Base-by-base conservation (phyloP, 2,113 vertebrate genomes). In the Thermophis baileyi region DNA sequence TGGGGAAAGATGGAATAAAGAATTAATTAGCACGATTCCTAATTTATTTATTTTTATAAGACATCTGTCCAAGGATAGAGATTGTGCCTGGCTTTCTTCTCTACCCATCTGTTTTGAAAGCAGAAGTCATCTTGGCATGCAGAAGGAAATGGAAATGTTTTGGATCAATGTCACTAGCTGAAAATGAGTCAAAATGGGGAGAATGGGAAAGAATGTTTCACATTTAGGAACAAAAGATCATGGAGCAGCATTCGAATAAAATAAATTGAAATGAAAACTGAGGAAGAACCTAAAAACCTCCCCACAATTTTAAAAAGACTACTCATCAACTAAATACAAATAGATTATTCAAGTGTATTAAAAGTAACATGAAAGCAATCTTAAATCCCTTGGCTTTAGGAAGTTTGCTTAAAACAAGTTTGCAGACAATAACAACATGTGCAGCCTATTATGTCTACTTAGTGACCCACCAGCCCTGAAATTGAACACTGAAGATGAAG, bases 11-110 rank as follows among this genome's bases (percentile, higher is more conserved):
- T 81, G n/a, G 50, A 50, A 50, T 89, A 25, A 30, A 85, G 0
- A 0, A 30, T 94, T 91, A 89, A 86, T 85, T 0, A 0, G 87
- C 88, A 30, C 22, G 27, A 92, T 95, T 91, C 47, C 1, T 91
- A 8, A n/a, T 95, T 94, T 93, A 3, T 22, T 35, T 69, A 69
- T 69, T n/a, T 88, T 44, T 9, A 93, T 90, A 91, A 93, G 87
- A 81, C 35, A 49, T 69, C 30, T 91, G 12, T 87, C 27, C 53
- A 53, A 69, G 53, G 85, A 91, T 69, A 88, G 93, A 94, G 86
- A 60, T 91, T 87, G 53, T 87, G 47, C 88, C 24, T 94, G 49
- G 87, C n/a, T 94, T 91, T 30, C 92, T 14, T 94, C 91, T 95
- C 22, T 81, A 7, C 25, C 60, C 87, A 46, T 92, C 50, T 93